A percentile compares a stretch with the other conserved stretches of the same genome.
Conservation (phyloP, 2,888 invertebrate species). For the Cantharis flavilabris region DNA sequence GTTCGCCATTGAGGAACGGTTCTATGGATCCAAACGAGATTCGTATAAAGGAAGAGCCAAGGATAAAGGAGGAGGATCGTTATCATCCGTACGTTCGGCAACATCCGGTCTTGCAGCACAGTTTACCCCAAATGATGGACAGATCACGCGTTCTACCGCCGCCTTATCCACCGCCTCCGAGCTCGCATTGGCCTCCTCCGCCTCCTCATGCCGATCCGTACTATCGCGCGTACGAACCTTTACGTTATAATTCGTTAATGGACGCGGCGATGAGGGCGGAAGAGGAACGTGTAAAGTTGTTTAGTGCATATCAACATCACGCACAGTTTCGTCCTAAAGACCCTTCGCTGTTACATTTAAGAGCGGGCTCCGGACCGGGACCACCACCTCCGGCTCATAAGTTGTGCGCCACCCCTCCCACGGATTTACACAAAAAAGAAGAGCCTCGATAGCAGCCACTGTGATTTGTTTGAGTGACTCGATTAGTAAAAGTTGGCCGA, state of each 20-base stretch:
- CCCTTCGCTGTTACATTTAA: constrained; percentile 61
- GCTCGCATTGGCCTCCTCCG: constrained; percentile 52
- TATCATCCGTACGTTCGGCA: constrained; percentile 62
- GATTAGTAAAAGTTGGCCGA: constrained; percentile 4
- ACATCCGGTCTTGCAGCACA: constrained; percentile 54
- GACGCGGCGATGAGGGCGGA: constrained; percentile 78
- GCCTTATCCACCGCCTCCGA: constrained; percentile 53
- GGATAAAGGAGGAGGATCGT: constrained; percentile 59
- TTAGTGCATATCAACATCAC: constrained; percentile 63
- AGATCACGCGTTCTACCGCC: constrained; percentile 57
- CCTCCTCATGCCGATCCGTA: constrained; percentile 58
- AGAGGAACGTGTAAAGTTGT: constrained; percentile 79
- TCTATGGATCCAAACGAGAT: constrained; percentile 57
- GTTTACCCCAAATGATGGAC: constrained; percentile 57
- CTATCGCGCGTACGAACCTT: constrained; percentile 67
- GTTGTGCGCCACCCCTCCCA: constrained; percentile 64
- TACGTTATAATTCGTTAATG: constrained; percentile 79
- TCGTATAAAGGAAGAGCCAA: constrained; percentile 68
- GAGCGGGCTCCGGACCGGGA: constrained; percentile 59
- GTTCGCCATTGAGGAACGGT: constrained; percentile 80
- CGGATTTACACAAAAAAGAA: constrained; percentile 63
- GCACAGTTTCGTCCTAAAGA: constrained; percentile 60
- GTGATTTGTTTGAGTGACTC: constrained; percentile 15
- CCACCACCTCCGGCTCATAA: constrained; percentile 57
- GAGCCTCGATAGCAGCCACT: constrained; percentile 61